These are phyloP conservation scores for Ptychobarbus kaznakovi DNA, from an alignment of 2,797 vertebrate genomes.

Conservation along the genomic window DNA sequence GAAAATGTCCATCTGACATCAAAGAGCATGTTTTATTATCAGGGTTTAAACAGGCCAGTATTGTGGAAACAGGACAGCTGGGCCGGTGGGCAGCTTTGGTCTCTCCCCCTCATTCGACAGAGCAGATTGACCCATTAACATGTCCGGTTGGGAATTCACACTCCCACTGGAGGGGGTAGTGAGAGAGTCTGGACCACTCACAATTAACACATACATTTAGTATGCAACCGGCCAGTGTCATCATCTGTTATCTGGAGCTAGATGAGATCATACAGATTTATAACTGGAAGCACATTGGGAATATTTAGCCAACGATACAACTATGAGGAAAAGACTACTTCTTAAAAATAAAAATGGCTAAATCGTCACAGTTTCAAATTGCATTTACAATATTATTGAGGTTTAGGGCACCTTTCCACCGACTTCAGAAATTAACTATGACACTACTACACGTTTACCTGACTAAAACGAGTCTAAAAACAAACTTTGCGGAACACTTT, in stretches of 20 bases:
- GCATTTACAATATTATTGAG: background rate
- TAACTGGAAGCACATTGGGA: background rate
- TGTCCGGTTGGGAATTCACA: slow-evolving; percentile 76
- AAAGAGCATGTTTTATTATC: slow-evolving; percentile 74
- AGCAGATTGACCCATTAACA: slow-evolving; percentile 70
- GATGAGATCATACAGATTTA: background rate
- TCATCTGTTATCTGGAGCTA: slow-evolving; percentile 51
- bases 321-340: background rate
- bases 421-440: background rate
- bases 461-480: background rate
- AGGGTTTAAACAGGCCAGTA: slow-evolving; percentile 22
- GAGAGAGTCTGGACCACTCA: slow-evolving; percentile 70
- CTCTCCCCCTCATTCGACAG: slow-evolving; percentile 52
- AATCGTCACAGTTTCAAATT: background rate
- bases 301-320: background rate
- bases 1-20: slow-evolving; percentile 63
- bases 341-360: background rate
- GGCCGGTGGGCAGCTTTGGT: slow-evolving; percentile 55
- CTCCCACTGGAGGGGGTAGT: slow-evolving; percentile 73
- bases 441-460: background rate
- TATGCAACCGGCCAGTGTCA: slow-evolving; percentile 70
- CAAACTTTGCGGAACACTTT: background rate
- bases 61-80: slow-evolving; percentile 67
- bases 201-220: slow-evolving; percentile 77
- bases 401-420: background rate